Evolutionary conservation across 2,797 vertebrate genomes (phyloP), one percentile per base, ranked within the genome.

Genomic region (Cuculus canorus): DNA sequence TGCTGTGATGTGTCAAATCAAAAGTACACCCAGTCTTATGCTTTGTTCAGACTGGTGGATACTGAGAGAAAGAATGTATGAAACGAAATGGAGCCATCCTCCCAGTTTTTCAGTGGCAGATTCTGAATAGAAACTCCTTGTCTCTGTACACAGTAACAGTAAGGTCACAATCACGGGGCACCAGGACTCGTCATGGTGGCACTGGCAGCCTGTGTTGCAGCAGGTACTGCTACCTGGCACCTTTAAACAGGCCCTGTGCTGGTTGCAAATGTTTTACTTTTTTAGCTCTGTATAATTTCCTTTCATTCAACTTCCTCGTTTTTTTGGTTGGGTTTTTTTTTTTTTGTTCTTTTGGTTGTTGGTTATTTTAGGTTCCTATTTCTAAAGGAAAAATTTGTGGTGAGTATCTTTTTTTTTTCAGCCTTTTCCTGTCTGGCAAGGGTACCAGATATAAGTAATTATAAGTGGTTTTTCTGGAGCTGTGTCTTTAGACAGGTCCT

Each of bases 331-430:
- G 39, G n/a, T 52, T 21, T 32, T 21, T 73, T 35, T 70, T 75
- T 50, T 41, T 18, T 27, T 1, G 39, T 66, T 75, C 43, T 43
- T 43, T 43, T 43, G 43, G 13, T 50, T 41, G 17, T 28, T 1
- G 47, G 22, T 71, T 76, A 56, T 39, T 19, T 30, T 0, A 22
- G 35, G 63, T 79, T 72, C 60, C 69, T 70, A 70, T 92, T 94
- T 92, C 45, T 73, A 63, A 88, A 78, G 82, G 64, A 56, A 94
- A 92, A 85, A 63, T 22, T 91, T 80, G 61, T 32, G 86, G 81
- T 86, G 27, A 48, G 2, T 64, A 57, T 79, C 87, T 82, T 82
- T 82, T 79, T 79, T 87, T 82, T 82, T 82, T 79, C 45, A 53
- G 63, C 33, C 25, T 73, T 94, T 93, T 89, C 64, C 84, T 80